These are phyloP conservation scores for Eretmocerus hayati DNA, from an alignment of 2,888 invertebrate species.

Conservation along the genomic window DNA sequence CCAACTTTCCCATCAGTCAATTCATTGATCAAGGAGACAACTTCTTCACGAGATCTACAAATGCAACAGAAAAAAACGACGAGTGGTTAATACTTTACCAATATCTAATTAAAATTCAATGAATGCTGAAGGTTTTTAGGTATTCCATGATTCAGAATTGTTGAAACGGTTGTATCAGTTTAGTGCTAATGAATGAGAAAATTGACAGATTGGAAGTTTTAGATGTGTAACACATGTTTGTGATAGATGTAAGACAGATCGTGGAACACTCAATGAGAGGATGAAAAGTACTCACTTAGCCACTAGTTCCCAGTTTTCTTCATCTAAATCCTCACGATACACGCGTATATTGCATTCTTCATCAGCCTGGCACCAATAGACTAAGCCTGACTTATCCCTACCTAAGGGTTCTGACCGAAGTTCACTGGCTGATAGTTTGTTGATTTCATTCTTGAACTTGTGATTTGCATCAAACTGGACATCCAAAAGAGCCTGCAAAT, in stretches of 20 bases:
- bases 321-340: constrained; percentile 92
- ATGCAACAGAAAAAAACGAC: background rate
- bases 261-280: too few relatives aligned
- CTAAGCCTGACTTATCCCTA: constrained; percentile 80
- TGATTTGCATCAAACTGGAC: constrained; percentile 90
- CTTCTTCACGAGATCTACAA: constrained; percentile 68
- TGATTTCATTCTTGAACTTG: constrained; percentile 85
- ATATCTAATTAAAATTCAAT: background rate
- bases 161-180: too few relatives aligned
- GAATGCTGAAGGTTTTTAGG: background rate
- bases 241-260: too few relatives aligned
- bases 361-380: constrained; percentile 92
- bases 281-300: constrained; percentile 78
- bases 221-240: too few relatives aligned
- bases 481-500: constrained; percentile 74
- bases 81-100: too few relatives aligned
- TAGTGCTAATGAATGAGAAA: too few relatives aligned
- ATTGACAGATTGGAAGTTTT: too few relatives aligned
- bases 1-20: constrained; percentile 66
- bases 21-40: constrained; percentile 70
- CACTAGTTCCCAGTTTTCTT: constrained; percentile 90
- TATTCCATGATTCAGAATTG: too few relatives aligned
- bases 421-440: constrained; percentile 69
- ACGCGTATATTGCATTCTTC: constrained; percentile 82
- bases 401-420: constrained; percentile 86